Percentiles rank a stretch among this genome's conserved stretches.
phyloP scores from a whole-genome alignment of 2,888 invertebrate species.

The Andrena marginata region DNA sequence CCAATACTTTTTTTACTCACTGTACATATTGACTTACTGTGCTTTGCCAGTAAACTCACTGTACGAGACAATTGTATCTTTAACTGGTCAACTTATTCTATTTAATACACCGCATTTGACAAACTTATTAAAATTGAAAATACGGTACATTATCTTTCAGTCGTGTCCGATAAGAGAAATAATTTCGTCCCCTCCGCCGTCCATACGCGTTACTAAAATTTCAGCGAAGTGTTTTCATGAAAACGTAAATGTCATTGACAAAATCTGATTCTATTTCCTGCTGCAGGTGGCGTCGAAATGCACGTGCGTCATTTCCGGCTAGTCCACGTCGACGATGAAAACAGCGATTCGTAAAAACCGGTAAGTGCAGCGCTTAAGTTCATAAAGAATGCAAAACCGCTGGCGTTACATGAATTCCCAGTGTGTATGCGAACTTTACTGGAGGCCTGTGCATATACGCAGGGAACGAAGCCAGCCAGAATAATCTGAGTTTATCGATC shows the following conservation, averaged over 20 bases:
- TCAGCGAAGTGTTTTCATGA: not conserved
- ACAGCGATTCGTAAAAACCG: constrained; percentile 23
- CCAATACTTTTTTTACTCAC: no score
- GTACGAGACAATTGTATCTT: no score
- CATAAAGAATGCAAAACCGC: constrained; percentile 32
- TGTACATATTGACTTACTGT: no score
- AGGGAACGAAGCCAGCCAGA: constrained; percentile 62
- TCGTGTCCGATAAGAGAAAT: no score
- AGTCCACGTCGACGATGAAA: not conserved
- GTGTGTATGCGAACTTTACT: constrained; percentile 36
- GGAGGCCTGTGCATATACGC: constrained; percentile 38
- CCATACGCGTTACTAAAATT: no score
- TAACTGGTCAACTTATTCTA: no score
- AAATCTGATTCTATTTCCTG: constrained; percentile 2
- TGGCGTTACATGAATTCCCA: constrained; percentile 23
- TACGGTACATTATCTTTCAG: no score
- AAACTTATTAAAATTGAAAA: no score
- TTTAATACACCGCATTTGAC: no score
- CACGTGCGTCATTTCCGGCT: constrained; percentile 4
- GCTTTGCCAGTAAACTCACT: no score
- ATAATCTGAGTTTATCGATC: constrained; percentile 76
- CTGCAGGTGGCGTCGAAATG: constrained; percentile 4
- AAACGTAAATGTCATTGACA: not conserved
- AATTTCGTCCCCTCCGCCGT: no score
- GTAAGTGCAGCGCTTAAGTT: constrained; percentile 40